Conservation (phyloP, 2,113 vertebrate species). For the Nothocercus nigrocapillus region DNA sequence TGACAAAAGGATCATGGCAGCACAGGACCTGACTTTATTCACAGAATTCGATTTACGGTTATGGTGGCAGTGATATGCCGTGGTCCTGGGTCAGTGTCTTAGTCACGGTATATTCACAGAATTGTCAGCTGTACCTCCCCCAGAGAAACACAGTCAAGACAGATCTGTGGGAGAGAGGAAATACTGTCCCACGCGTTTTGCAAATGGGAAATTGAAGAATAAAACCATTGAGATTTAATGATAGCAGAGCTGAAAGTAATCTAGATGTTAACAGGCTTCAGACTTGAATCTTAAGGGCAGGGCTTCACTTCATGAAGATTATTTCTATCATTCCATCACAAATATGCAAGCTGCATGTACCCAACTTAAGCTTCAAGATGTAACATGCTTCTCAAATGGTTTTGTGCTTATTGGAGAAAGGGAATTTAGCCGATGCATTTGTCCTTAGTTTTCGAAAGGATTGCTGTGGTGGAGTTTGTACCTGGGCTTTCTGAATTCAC, state of each 20-base stretch:
- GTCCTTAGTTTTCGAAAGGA: background rate
- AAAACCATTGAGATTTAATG: background rate
- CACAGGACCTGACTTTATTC: background rate
- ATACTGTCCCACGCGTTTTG: background rate
- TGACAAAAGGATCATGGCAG: background rate
- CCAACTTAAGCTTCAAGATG: background rate
- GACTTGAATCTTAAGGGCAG: background rate
- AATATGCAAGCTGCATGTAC: background rate
- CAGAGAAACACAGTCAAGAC: background rate
- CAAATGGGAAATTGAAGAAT: background rate
- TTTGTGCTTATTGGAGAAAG: background rate
- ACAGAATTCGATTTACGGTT: background rate
- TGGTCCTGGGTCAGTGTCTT: fast-evolving
- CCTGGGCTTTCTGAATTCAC: background rate
- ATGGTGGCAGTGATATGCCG: background rate
- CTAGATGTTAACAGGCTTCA: background rate
- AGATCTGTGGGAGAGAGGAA: background rate
- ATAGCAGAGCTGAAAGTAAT: background rate
- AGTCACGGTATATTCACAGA: background rate
- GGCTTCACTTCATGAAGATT: background rate
- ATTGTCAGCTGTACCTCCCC: background rate
- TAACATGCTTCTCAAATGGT: background rate
- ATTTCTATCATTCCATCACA: background rate
- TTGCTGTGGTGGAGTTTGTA: background rate
- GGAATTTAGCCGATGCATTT: background rate